Evolutionary conservation across 2,113 vertebrate species (phyloP), one percentile per base, ranked within the genome.

Genomic region (Dicentrarchus labrax): DNA sequence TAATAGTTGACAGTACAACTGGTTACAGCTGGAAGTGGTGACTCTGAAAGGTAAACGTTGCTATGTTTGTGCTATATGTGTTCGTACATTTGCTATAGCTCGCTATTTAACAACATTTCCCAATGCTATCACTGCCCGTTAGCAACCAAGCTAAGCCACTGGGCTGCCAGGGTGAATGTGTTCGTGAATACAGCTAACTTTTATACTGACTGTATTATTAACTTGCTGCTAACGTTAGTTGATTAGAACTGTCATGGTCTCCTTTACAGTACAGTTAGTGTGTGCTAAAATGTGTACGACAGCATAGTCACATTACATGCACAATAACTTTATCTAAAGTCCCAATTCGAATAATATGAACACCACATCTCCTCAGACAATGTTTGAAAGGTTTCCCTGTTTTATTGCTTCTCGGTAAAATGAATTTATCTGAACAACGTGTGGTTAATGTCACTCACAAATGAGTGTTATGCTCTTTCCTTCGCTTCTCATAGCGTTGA

Each of bases 61-160:
- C 45, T 47, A 47, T 47, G 5, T 47, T 12, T 47, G 13, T 4
- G 24, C 22, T 22, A 3, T 6, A 13, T 41, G 3, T 13, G 45
- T 41, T 5, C 0, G 5, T 24, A 1, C 17, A 2, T 30, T 24
- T 30, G 11, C 11, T 50, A 16, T 9, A 17, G 48, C 38, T 78
- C 10, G 13, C 48, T 48, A 15, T 48, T 30, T 19, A 16, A 10
- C 19, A 39, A 57, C 38, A 30, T 1, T 45, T 38, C 36, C 1
- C 22, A 39, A 4, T 12, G 60, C 15, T 47, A 8, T 47, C 30
- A 30, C 30, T 30, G 30, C 30, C 30, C 30, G 30, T 30, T 76
- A 88, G 71, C 79, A 45, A 8, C 9, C 1, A 56, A 47, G 78
- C 70, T 82, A 78, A 53, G 39, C 2, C 24, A 8, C n/a, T 30